Conservation (phyloP, 1,140 invertebrate genomes). For the Zaprionus inermis region DNA sequence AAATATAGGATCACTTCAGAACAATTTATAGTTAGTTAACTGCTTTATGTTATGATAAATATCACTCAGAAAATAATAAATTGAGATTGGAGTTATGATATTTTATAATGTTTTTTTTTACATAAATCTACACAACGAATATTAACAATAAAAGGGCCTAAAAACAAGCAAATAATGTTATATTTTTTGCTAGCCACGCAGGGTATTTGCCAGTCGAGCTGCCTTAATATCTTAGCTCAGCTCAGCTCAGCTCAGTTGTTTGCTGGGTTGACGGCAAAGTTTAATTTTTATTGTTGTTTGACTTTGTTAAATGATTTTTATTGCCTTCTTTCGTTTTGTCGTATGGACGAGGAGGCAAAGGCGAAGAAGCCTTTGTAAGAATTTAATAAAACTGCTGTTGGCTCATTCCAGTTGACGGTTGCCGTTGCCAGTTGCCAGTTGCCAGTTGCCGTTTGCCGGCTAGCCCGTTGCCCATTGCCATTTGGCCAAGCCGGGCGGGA, state of each 20-base stretch:
- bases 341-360: conserved; percentile 8
- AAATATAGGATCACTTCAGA: too few species aligned
- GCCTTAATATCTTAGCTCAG: neutral
- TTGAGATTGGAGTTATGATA: too few species aligned
- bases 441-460: too few species aligned
- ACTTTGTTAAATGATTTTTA: conserved; percentile 83
- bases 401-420: conserved; percentile 3
- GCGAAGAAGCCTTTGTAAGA: conserved; percentile 78
- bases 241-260: conserved; percentile 23
- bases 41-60: too few species aligned
- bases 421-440: too few species aligned
- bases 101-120: too few species aligned
- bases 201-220: conserved; percentile 6
- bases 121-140: too few species aligned
- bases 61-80: too few species aligned
- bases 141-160: too few species aligned
- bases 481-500: conserved; percentile 16
- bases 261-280: conserved; percentile 77
- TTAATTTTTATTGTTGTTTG: conserved; percentile 83
- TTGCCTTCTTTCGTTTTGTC: conserved; percentile 66
- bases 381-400: conserved; percentile 76
- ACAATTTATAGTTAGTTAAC: too few species aligned
- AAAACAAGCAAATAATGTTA: too few species aligned
- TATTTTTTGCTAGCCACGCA: neutral
- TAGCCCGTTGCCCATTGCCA: neutral